Base-by-base conservation (phyloP, 1,140 invertebrate species). In the Zaprionus tsacasi region DNA sequence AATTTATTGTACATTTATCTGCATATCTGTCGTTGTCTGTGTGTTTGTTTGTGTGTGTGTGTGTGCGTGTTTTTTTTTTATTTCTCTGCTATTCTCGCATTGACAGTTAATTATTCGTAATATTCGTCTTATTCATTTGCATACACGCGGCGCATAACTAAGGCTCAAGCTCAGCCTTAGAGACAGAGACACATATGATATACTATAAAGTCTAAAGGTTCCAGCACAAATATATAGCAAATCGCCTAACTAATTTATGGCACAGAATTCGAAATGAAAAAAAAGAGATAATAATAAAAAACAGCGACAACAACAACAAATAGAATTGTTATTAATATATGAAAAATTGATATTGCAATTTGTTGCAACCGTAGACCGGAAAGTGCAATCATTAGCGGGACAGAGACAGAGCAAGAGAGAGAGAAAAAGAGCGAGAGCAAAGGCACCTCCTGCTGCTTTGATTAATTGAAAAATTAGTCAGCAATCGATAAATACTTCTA, bases 41-140 rank as follows among this genome's bases (percentile, higher is more conserved):
- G 21, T 55, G 21, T 27, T 5, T 55, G 12, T 52, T 0, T 52
- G 21, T 56, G 12, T 45, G n/a, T 56, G 25, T 15, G n/a, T 45
- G 40, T 43, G 40, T 7, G 33, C 17, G 48, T 35, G 33, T 7
- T 35, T 35, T 35, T 69, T 61, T 48, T 68, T 70, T 80, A 79
- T 74, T 54, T 21, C 21, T 21, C 48, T 12, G 36, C 43, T 66
- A 56, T 60, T 57, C 64, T 88, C 72, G 77, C 85, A 86, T 86
- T 86, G 76, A 79, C 68, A 76, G 82, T 76, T 88, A 83, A 88
- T 87, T 87, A 87, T 88, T 87, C 82, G 79, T 73, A 82, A 87
- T 88, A 89, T 89, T 87, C 78, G 80, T 88, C 83, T 88, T 69
- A 74, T 70, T 15, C 43, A 88, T 88, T 88, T 83, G 76, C 83